phyloP scores from a whole-genome alignment of 2,113 vertebrate genomes.

The Psettodes erumei region DNA sequence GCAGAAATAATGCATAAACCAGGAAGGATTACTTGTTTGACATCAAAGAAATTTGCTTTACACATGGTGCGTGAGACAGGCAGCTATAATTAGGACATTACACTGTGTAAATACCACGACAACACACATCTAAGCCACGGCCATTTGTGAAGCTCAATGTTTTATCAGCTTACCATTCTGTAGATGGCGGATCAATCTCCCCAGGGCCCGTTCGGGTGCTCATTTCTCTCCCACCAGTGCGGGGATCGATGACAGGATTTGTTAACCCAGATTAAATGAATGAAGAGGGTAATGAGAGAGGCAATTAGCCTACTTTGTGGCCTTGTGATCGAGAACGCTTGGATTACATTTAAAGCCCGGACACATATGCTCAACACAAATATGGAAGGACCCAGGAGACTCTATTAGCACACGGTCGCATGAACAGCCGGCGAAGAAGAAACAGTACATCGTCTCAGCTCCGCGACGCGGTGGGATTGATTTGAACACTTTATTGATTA shows the following conservation, averaged over 20 bases:
- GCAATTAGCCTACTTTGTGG: conserved; percentile 29
- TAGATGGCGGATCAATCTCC: conserved; percentile 47
- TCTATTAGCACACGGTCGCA: background rate
- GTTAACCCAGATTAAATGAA: conserved; percentile 56
- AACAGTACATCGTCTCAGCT: conserved; percentile 12
- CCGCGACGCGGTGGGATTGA: conserved; percentile 11
- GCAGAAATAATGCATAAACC: background rate
- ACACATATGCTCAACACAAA: conserved; percentile 1
- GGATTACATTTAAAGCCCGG: conserved; percentile 35
- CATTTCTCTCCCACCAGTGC: conserved; percentile 18
- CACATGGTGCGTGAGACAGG: background rate
- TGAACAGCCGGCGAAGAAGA: conserved; percentile 22
- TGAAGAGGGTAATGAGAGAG: conserved; percentile 44
- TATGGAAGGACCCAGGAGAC: conserved; percentile 14
- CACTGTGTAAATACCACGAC: conserved; percentile 14
- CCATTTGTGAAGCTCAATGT: conserved; percentile 43
- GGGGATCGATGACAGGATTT: conserved; percentile 65
- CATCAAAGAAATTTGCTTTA: conserved; percentile 1
- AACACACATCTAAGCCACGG: conserved; percentile 16
- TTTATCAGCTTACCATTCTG: conserved; percentile 42
- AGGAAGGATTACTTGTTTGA: background rate
- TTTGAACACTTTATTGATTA: conserved; percentile 50
- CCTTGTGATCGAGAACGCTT: background rate
- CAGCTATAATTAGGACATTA: conserved; percentile 44
- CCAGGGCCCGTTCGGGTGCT: conserved; percentile 23